Conservation (phyloP, 2,797 vertebrate species). For the Xyrichtys novacula region DNA sequence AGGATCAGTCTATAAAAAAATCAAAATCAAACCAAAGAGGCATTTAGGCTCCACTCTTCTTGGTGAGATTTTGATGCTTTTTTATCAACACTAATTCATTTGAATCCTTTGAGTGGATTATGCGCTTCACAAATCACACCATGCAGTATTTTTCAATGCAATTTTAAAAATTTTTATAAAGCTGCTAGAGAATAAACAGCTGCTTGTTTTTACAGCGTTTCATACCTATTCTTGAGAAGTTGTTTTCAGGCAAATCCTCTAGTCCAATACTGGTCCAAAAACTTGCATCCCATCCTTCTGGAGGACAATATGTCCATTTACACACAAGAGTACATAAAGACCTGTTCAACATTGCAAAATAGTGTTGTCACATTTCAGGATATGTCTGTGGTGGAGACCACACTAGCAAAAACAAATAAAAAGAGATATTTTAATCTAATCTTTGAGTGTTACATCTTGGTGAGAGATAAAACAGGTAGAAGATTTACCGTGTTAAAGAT, state of each 20-base stretch:
- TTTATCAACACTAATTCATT: too few relatives aligned
- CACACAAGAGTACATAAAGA: constrained; percentile 96
- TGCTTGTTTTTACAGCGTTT: not conserved
- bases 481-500: constrained; percentile 89
- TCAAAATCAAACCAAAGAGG: too few relatives aligned
- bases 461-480: constrained; percentile 7
- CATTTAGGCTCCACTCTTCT: too few relatives aligned
- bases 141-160: too few relatives aligned
- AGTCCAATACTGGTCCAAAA: constrained; percentile 93
- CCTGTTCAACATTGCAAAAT: constrained; percentile 71
- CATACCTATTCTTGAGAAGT: constrained; percentile 92
- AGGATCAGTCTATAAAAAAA: too few relatives aligned
- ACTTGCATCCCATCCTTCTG: constrained; percentile 90
- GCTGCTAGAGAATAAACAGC: too few relatives aligned
- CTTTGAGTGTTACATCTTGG: not conserved
- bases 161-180: too few relatives aligned
- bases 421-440: not conserved
- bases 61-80: too few relatives aligned
- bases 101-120: too few relatives aligned
- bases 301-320: constrained; percentile 94
- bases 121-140: too few relatives aligned
- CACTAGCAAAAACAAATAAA: not conserved
- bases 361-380: not conserved
- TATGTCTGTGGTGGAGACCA: not conserved
- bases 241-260: constrained; percentile 89